Conservation (phyloP, 2,797 vertebrate species). For the Carcharodon carcharias region DNA sequence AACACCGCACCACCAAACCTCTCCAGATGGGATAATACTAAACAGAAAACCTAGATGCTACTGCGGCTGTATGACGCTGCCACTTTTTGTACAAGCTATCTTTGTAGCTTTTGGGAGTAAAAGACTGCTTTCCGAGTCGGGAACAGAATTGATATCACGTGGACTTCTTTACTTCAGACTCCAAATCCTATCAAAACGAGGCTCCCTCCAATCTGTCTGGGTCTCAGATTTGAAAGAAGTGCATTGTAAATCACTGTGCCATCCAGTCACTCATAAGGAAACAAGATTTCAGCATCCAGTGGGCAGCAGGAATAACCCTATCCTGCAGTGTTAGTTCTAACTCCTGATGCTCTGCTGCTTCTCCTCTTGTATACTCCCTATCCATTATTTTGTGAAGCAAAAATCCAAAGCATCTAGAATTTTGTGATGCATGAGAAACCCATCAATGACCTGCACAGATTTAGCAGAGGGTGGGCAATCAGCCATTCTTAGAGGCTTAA, state of each 20-base stretch:
- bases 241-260: not conserved
- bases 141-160: not conserved
- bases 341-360: not conserved
- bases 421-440: not conserved
- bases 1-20: too few species aligned
- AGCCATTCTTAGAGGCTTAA: not conserved
- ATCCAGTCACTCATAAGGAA: not conserved
- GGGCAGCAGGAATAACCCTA: not conserved
- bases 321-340: not conserved
- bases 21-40: too few species aligned
- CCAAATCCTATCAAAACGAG: not conserved
- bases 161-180: not conserved
- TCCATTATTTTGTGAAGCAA: not conserved
- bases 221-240: not conserved
- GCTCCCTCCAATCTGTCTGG: not conserved
- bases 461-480: not conserved
- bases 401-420: slow-evolving; percentile 25
- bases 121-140: not conserved
- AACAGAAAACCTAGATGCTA: not conserved
- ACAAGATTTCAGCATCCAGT: not conserved
- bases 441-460: not conserved
- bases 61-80: too few species aligned
- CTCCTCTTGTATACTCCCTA: not conserved
- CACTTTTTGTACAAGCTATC: not conserved
- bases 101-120: not conserved